phyloP scores from a whole-genome alignment of 2,888 invertebrate species.

The Cantharis rufa region DNA sequence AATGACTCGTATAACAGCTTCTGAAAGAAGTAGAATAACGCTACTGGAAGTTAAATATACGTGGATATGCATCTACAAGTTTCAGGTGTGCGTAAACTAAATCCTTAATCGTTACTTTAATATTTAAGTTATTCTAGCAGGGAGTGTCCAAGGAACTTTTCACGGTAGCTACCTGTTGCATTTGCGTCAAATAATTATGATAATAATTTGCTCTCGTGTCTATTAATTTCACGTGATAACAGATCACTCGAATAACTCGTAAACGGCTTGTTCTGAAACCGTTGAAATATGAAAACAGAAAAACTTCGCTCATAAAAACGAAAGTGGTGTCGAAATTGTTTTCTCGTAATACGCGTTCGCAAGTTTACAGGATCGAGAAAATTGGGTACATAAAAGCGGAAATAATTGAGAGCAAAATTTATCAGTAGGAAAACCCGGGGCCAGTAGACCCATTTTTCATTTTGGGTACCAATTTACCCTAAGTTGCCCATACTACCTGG shows the following conservation, averaged over 20 bases:
- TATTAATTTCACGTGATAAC: constrained; percentile 5
- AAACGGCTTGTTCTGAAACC: neutral
- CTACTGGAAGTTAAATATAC: neutral
- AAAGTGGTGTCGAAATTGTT: neutral
- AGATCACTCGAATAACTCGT: neutral
- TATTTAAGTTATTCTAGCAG: neutral
- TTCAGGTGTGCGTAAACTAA: neutral
- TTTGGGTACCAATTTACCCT: no score
- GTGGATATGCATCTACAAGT: neutral
- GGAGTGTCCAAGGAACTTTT: neutral
- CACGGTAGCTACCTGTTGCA: constrained; percentile 6
- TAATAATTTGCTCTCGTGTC: constrained; percentile 6
- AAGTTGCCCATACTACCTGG: no score
- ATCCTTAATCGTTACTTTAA: neutral
- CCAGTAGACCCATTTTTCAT: neutral
- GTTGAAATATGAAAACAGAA: neutral
- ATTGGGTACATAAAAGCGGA: neutral
- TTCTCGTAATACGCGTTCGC: neutral
- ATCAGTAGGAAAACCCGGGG: neutral
- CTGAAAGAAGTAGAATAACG: neutral
- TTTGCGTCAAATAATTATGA: constrained; percentile 6
- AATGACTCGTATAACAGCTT: constrained; percentile 1
- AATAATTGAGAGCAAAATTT: neutral
- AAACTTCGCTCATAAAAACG: neutral
- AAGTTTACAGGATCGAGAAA: neutral